Evolutionary conservation across 2,888 invertebrate species (phyloP).

Genomic region (Dendrolimus houi): DNA sequence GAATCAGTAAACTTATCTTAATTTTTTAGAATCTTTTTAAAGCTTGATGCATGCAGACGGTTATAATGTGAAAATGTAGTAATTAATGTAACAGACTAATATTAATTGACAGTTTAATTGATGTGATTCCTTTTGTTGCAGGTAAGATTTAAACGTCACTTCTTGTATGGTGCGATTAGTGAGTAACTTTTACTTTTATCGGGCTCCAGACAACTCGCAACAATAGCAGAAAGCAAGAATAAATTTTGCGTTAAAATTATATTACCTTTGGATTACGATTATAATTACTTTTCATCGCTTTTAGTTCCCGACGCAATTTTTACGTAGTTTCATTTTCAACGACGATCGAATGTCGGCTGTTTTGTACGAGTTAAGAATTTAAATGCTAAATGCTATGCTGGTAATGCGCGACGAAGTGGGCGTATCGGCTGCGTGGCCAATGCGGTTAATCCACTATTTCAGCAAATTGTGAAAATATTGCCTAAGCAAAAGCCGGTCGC

Average conservation of each 20-base stretch:
- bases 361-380: background rate
- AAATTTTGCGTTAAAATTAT: slow-evolving; percentile 9
- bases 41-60: background rate
- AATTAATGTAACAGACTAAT: background rate
- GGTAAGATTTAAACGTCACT: slow-evolving; percentile 35
- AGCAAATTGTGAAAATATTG: slow-evolving; percentile 57
- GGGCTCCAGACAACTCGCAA: slow-evolving; percentile 17
- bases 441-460: slow-evolving; percentile 54
- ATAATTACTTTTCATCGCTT: slow-evolving; percentile 1
- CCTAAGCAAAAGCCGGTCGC: slow-evolving; percentile 25
- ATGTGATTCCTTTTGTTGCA: slow-evolving; percentile 34
- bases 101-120: slow-evolving; percentile 26
- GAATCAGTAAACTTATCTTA: background rate
- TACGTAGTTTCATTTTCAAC: background rate
- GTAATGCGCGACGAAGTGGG: slow-evolving; percentile 22
- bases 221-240: slow-evolving; percentile 21
- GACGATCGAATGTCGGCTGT: background rate
- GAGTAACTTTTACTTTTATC: slow-evolving; percentile 32
- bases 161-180: slow-evolving; percentile 18
- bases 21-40: background rate
- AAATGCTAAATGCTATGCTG: slow-evolving; percentile 10
- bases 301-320: background rate
- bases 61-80: background rate
- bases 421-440: slow-evolving; percentile 33
- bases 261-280: slow-evolving; percentile 7